Evolutionary conservation across 35 echinoderm and acorn worm species (phyloP).

Genomic region (Holothuria glaberrima): DNA sequence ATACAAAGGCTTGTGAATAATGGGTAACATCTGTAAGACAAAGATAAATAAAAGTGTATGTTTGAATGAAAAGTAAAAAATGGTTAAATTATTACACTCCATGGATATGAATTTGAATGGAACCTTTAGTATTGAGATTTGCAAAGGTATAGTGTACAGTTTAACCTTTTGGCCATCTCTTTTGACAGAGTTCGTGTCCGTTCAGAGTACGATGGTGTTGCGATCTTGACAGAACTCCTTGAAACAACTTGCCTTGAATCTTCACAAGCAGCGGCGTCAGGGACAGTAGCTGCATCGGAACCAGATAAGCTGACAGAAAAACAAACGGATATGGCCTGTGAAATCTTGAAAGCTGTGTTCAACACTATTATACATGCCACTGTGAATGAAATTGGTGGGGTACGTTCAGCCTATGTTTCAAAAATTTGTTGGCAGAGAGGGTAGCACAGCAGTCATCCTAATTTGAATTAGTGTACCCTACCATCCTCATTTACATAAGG

Average conservation of each 20-base stretch:
- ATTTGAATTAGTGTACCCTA: too few relatives aligned
- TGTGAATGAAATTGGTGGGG: constrained; percentile 59
- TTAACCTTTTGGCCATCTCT: not conserved
- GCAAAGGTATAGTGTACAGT: constrained; percentile 28
- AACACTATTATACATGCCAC: constrained; percentile 86
- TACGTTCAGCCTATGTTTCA: constrained; percentile 8
- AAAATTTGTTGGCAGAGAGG: too few relatives aligned
- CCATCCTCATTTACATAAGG: too few relatives aligned
- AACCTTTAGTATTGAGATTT: not conserved
- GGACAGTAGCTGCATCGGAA: constrained; percentile 1
- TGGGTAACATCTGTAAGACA: too few relatives aligned
- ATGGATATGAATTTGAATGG: too few relatives aligned
- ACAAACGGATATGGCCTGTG: constrained; percentile 76
- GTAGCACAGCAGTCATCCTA: too few relatives aligned
- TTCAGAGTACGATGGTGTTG: constrained; percentile 61
- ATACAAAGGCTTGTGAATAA: too few relatives aligned
- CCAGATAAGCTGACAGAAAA: constrained; percentile 56
- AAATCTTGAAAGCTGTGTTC: constrained; percentile 92
- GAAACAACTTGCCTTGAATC: constrained; percentile 59
- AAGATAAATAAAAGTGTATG: too few relatives aligned
- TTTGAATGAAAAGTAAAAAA: too few relatives aligned
- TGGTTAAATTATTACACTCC: too few relatives aligned
- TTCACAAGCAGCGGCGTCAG: constrained; percentile 9
- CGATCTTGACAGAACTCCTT: constrained; percentile 47
- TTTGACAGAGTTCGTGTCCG: not conserved